A percentile compares a stretch with the other conserved stretches of the same genome.
phyloP scores from a whole-genome alignment of 2,888 invertebrate species.

The Spodoptera exigua region DNA sequence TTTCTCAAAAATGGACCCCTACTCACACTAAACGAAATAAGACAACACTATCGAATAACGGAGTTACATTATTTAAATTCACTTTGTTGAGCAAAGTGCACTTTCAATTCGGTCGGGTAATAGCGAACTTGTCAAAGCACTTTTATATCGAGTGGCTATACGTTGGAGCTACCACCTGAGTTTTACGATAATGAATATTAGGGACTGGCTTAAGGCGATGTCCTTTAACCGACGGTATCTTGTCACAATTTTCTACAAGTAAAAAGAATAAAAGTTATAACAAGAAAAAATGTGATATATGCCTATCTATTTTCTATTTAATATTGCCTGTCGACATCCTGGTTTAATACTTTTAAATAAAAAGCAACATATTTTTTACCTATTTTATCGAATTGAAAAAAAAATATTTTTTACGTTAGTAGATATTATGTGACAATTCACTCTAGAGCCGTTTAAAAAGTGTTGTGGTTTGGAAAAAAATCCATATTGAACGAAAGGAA shows the following conservation, averaged over 20 bases:
- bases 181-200: conserved; percentile 65
- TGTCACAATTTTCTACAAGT: conserved; percentile 19
- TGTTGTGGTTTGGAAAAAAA: no score
- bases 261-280: background rate
- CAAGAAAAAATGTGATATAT: no score
- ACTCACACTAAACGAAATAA: conserved; percentile 8
- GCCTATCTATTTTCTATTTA: no score
- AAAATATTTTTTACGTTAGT: no score
- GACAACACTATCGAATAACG: conserved; percentile 27
- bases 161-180: conserved; percentile 58
- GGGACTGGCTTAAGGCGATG: conserved; percentile 37
- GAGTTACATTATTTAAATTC: conserved; percentile 24
- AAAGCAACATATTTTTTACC: no score
- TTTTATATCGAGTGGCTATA: conserved; percentile 56
- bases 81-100: conserved; percentile 26
- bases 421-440: no score
- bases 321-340: no score
- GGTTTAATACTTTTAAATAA: no score
- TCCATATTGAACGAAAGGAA: no score
- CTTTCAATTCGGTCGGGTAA: conserved; percentile 36
- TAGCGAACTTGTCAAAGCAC: conserved; percentile 44
- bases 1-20: conserved; percentile 10
- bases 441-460: no score
- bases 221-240: conserved; percentile 12
- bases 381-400: no score